Conservation (phyloP, 2,113 vertebrate species). For the Noturus placidus region DNA sequence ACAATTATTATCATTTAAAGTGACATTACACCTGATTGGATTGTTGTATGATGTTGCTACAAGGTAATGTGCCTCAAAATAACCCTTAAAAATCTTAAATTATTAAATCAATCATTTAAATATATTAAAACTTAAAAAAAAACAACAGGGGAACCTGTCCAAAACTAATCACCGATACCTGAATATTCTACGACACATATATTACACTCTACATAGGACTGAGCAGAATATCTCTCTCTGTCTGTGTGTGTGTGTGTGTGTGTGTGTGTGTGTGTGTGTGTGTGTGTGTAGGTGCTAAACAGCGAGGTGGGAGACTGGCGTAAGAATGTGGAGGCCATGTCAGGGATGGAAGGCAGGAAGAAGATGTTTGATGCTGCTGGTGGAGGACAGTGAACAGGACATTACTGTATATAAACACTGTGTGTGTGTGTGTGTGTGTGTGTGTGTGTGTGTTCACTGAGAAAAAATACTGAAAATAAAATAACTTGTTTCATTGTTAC, state of each 20-base stretch:
- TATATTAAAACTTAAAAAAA: neutral
- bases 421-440: constrained; percentile 2
- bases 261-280: constrained; percentile 22
- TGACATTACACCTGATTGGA: too few relatives aligned
- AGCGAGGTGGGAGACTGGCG: constrained; percentile 93
- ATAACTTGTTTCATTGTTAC: neutral
- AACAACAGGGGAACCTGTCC: neutral
- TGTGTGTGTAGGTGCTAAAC: constrained; percentile 32
- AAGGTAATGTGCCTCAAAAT: neutral
- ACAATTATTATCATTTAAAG: too few relatives aligned
- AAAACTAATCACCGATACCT: neutral
- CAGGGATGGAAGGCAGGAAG: constrained; percentile 98
- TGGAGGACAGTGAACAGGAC: constrained; percentile 62
- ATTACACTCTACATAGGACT: neutral
- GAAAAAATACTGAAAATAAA: neutral
- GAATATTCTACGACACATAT: neutral
- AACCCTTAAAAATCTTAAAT: neutral
- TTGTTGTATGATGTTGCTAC: too few relatives aligned
- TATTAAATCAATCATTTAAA: neutral
- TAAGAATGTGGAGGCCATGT: constrained; percentile 99
- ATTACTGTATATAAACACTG: neutral
- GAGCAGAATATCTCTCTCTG: neutral
- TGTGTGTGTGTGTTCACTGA: neutral
- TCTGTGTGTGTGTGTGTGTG: constrained; percentile 20
- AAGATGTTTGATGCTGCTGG: constrained; percentile 97